These are phyloP conservation scores for Kryphioiulus occultus DNA, from an alignment of 2,888 invertebrate species.

Conservation along the genomic window DNA sequence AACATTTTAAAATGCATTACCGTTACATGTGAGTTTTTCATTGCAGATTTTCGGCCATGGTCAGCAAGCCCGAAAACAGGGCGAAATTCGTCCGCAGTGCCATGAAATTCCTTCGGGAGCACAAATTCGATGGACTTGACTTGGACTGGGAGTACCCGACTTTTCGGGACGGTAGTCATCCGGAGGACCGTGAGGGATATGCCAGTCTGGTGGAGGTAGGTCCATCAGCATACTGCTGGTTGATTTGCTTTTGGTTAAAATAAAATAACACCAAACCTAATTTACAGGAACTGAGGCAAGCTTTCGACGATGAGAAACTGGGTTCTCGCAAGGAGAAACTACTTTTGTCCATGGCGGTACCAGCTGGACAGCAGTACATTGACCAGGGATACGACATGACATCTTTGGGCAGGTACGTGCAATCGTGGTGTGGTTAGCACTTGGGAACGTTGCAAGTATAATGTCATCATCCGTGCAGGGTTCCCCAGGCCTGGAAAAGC, in stretches of 20 bases:
- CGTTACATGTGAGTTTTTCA: not conserved
- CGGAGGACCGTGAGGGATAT: constrained; percentile 86
- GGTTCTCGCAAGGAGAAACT: constrained; percentile 82
- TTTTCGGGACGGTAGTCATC: constrained; percentile 76
- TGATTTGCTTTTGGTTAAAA: no score
- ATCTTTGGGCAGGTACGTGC: constrained; percentile 82
- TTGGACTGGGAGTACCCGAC: constrained; percentile 80
- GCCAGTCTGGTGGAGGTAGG: constrained; percentile 79
- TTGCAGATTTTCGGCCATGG: constrained; percentile 81
- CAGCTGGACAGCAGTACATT: constrained; percentile 91
- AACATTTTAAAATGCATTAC: no score
- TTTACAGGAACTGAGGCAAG: constrained; percentile 85
- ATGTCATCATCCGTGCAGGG: no score
- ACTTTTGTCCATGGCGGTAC: constrained; percentile 90
- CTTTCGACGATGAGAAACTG: constrained; percentile 84
- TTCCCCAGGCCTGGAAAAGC: no score
- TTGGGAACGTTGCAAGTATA: no score
- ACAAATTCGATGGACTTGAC: constrained; percentile 92
- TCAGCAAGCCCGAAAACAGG: constrained; percentile 77
- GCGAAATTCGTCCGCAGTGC: constrained; percentile 72
- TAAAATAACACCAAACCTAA: no score
- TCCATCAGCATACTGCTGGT: no score
- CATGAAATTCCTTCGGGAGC: constrained; percentile 78
- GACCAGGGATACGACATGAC: constrained; percentile 92
- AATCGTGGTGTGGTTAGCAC: no score